Evolutionary conservation across 1,140 invertebrate genomes (phyloP).

Genomic region (Pseudomyrmex dendroicus): DNA sequence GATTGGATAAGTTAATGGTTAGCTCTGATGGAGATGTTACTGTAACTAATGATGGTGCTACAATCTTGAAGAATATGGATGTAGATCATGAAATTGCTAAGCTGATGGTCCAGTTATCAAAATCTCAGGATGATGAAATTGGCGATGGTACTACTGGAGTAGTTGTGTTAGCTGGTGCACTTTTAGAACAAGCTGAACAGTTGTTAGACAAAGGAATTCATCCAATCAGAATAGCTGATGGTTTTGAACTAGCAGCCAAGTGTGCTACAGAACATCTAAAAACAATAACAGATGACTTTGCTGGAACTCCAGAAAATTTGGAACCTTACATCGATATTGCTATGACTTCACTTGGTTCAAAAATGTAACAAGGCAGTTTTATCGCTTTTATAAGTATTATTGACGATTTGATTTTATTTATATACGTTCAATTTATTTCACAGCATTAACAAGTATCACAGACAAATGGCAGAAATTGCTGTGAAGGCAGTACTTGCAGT

Average conservation of each 20-base stretch:
- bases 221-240: conserved; percentile 99
- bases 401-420: conserved; percentile 8
- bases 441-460: conserved; percentile 94
- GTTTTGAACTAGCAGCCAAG: conserved; percentile 98
- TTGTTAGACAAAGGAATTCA: conserved; percentile 99
- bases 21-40: conserved; percentile 99
- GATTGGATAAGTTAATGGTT: conserved; percentile 98
- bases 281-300: conserved; percentile 95
- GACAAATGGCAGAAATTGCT: conserved; percentile 99
- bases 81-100: conserved; percentile 99
- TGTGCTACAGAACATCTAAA: conserved; percentile 95
- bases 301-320: conserved; percentile 92
- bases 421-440: conserved; percentile 55
- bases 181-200: conserved; percentile 97
- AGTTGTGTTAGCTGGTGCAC: conserved; percentile 95
- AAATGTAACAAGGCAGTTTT: conserved; percentile 89
- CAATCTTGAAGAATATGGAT: conserved; percentile 99
- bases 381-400: not conserved
- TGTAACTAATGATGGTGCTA: conserved; percentile 99
- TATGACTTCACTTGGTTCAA: conserved; percentile 99
- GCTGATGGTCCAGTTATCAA: conserved; percentile 98
- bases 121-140: conserved; percentile 99
- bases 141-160: conserved; percentile 99
- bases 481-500: conserved; percentile 98
- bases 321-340: conserved; percentile 97